A percentile compares a stretch with the other conserved stretches of the same genome.
Conservation (phyloP, 2,888 invertebrate species). For the Xanthostigma xanthostigma region DNA sequence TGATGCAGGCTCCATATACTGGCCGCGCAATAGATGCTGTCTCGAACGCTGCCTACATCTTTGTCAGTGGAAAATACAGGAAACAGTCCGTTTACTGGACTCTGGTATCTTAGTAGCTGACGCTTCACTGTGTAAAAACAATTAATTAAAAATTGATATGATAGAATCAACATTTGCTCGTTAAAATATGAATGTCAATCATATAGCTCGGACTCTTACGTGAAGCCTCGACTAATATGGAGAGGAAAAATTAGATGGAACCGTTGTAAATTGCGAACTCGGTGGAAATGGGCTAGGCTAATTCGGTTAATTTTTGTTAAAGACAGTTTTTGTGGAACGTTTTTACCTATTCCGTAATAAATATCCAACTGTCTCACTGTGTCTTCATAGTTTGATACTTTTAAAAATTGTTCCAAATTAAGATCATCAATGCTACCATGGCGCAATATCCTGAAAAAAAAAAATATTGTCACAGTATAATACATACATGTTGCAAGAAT, state of each 20-base stretch:
- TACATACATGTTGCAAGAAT: too few relatives aligned
- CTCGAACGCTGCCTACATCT: conserved; percentile 74
- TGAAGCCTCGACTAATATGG: not conserved
- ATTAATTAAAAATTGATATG: not conserved
- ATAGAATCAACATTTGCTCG: too few relatives aligned
- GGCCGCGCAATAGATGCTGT: conserved; percentile 93
- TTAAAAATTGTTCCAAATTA: conserved; percentile 63
- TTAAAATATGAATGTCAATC: too few relatives aligned
- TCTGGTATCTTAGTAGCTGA: conserved; percentile 81
- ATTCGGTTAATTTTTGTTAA: conserved; percentile 2
- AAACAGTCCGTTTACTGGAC: conserved; percentile 85
- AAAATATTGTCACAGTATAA: not conserved
- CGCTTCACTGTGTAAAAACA: conserved; percentile 54
- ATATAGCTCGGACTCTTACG: too few relatives aligned
- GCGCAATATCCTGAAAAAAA: conserved; percentile 18
- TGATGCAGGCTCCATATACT: conserved; percentile 95
- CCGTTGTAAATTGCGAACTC: not conserved
- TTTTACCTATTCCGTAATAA: conserved; percentile 82
- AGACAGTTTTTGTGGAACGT: conserved; percentile 5
- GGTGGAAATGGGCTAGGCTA: too few relatives aligned
- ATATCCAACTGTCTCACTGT: conserved; percentile 81
- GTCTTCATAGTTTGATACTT: conserved; percentile 77
- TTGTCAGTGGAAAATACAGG: conserved; percentile 72
- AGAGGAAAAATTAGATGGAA: not conserved
- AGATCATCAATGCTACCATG: conserved; percentile 62